Base-by-base conservation (phyloP, 2,113 vertebrate genomes). In the Etia nguti region DNA sequence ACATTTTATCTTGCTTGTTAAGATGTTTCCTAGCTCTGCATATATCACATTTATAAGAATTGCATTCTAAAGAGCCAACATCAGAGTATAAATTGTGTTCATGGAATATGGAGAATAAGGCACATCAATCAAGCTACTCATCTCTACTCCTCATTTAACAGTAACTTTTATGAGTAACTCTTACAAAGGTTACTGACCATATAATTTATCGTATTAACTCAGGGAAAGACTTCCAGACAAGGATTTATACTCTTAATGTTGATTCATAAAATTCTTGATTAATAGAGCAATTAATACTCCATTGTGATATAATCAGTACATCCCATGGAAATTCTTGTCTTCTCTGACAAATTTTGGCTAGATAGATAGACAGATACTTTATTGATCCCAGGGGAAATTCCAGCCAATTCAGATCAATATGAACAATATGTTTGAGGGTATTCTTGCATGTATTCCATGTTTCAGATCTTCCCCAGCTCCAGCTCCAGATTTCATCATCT, bases 81-180 rank as follows among this genome's bases (percentile, higher is more conserved):
- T 73, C 8, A 29, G 9, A 73, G 6, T 50, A 36, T 34, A 57
- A 55, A 84, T 60, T 41, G 20, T 75, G 22, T 57, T 60, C 46
- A 8, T 12, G 18, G 10, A 43, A 54, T 46, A 29, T 79, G 43
- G 50, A 31, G 20, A 70, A 31, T 22, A 59, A 68, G 18, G 87
- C 60, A 55, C 65, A 60, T 87, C 84, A 16, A 82, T 79, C 68
- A 80, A 34, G 7, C 54, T 22, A 24, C 52, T 84, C 36, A 31
- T 4, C 8, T 24, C 50, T 15, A 55, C 5, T n/a, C 10, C 13
- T 24, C 26, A 10, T 56, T 65, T 68, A 56, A 36, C 29, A 16
- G n/a, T 13, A 56, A 75, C 81, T 6, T 86, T 85, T 85, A 65
- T 55, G 70, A 82, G 38, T 26, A 22, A 65, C 26, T 85, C 79